Evolutionary conservation across 2,888 invertebrate genomes (phyloP), one percentile per base, ranked within the genome.

Genomic region (Agrochola macilenta): DNA sequence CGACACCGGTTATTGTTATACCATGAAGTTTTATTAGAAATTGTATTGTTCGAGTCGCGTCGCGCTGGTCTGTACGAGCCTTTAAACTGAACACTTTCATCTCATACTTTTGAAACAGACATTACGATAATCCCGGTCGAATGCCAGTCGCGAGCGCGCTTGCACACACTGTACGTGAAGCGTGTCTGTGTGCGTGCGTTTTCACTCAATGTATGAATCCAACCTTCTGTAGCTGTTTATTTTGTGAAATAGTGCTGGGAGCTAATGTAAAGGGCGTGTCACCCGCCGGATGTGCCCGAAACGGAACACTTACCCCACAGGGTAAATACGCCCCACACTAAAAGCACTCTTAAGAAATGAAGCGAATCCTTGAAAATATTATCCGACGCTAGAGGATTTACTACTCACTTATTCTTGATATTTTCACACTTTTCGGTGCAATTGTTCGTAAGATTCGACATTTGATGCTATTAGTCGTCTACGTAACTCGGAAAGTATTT

Each of bases 191-290:
- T n/a, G 46, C 12, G 12, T 12, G 17, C 1, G 23, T 49, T 57
- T n/a, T 14, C 12, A 2, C 8, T 43, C 26, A 0, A 39, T 74
- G 46, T 58, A 58, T 35, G 17, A 14, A 78, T 0, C 23, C 14
- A 2, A 39, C 26, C 78, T 78, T 78, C 78, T 78, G 61, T 54
- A 26, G 17, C 35, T 1, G 35, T 79, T 35, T 72, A 61, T 26
- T 72, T 46, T 23, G 54, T 39, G 61, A 26, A 54, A 73, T 78
- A 78, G 82, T 87, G 75, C 61, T 73, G 71, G 70, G 71, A 82
- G 86, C 79, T 89, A 88, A 89, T 88, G 89, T 88, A 86, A 83
- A 87, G 89, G 88, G 88, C 88, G 89, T 88, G 88, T 88, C 88
- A 83, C 82, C 69, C 82, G 88, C 83, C 89, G 88, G 88, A 89